Evolutionary conservation across 2,888 invertebrate genomes (phyloP), one percentile per base, ranked within the genome.

Genomic region (Strigamia transsilvanica): DNA sequence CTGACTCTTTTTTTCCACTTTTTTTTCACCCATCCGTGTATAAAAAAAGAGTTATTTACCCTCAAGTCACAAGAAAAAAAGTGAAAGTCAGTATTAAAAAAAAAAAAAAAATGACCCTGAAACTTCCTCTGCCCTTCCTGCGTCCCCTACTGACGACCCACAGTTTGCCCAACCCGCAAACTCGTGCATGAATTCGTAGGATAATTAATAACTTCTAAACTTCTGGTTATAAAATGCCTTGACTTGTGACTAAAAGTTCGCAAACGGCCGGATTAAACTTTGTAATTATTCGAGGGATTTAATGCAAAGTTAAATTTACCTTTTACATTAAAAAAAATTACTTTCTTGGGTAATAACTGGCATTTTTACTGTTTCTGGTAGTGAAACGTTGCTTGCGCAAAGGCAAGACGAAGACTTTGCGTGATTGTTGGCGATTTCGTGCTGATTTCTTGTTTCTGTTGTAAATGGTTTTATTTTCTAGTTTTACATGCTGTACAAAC

Each of bases 121-220:
- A 73, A 73, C 73, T 73, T 73, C 73, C 73, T 73, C 73, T 73
- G 73, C 73, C 73, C 73, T 73, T 32, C 73, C 27, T 73, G 27
- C 32, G 73, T 73, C 73, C 73, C 73, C 73, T 32, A n/a, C 12
- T 4, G 73, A 73, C 73, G 73, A 73, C 27, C 13, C 73, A 32
- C 73, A 32, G 27, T 73, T 73, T 73, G 13, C 12, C 21, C 61
- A 66, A 21, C 61, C 61, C 61, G 23, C 61, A 66, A 66, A 66
- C 27, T 73, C 73, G 12, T 73, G 73, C 73, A 32, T 32, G 73
- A 32, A 73, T 73, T 73, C 73, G 32, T 73, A 27, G 73, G 27
- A 10, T 73, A 73, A 73, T 73, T 73, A 73, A 27, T 15, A 18
- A 23, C 27, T 51, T 13, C 2, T 51, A 18, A 51, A 18, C 51